These are phyloP conservation scores for Struthio camelus DNA, from an alignment of 2,113 vertebrate genomes.

Conservation along the genomic window DNA sequence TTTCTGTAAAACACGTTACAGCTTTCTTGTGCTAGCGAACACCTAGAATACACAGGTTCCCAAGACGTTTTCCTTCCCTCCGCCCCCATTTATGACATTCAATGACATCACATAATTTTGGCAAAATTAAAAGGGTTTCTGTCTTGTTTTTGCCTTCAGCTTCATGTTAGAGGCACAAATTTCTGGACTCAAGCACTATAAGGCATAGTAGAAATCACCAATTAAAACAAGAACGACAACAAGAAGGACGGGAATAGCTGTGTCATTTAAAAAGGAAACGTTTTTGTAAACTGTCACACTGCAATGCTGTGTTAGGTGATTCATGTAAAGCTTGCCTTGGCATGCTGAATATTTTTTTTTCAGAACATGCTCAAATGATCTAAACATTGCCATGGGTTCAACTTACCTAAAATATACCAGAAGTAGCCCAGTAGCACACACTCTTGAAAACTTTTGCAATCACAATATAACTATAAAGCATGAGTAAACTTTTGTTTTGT, in stretches of 20 bases:
- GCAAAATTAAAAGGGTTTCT: slow-evolving; percentile 66
- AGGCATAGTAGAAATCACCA: slow-evolving; percentile 83
- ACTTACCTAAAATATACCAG: slow-evolving; percentile 54
- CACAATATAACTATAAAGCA: slow-evolving; percentile 70
- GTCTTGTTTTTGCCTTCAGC: slow-evolving; percentile 68
- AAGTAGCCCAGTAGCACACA: slow-evolving; percentile 62
- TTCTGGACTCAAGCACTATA: slow-evolving; percentile 78
- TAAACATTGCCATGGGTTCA: slow-evolving; percentile 60
- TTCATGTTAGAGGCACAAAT: slow-evolving; percentile 78
- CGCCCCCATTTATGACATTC: slow-evolving; percentile 61
- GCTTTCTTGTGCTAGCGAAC: slow-evolving; percentile 71
- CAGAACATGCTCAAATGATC: slow-evolving; percentile 70
- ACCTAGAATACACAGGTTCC: slow-evolving; percentile 65
- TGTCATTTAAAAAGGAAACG: slow-evolving; percentile 57
- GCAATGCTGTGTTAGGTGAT: slow-evolving; percentile 64
- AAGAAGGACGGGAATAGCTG: slow-evolving; percentile 45
- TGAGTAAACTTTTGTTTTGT: slow-evolving; percentile 66
- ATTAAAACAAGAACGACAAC: slow-evolving; percentile 33
- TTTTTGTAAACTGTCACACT: slow-evolving; percentile 74
- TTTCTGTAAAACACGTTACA: slow-evolving; percentile 68
- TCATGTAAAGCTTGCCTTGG: slow-evolving; percentile 68
- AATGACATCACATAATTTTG: slow-evolving; percentile 69
- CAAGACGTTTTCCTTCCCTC: slow-evolving; percentile 45
- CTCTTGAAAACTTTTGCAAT: slow-evolving; percentile 67
- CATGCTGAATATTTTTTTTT: slow-evolving; percentile 21